phyloP scores from a whole-genome alignment of 2,888 invertebrate genomes.

The Callosobruchus maculatus region DNA sequence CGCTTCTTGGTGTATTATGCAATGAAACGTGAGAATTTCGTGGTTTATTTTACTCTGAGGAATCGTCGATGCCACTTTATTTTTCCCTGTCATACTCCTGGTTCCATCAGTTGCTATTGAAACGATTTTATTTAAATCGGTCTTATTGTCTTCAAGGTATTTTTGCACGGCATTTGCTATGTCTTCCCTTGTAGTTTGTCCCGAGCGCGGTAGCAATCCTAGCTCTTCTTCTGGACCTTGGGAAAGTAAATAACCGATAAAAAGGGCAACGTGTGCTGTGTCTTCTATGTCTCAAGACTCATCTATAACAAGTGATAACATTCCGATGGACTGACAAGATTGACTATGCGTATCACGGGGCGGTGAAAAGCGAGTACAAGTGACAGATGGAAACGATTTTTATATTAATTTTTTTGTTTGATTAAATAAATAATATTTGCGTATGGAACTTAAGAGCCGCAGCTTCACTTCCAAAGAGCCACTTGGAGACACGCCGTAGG shows the following conservation, averaged over 20 bases:
- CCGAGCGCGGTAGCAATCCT: background rate
- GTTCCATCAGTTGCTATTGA: background rate
- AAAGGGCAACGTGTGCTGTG: background rate
- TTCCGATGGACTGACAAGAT: no score
- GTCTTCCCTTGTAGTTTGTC: background rate
- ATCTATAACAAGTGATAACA: background rate
- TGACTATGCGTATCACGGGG: no score
- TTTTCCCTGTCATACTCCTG: background rate
- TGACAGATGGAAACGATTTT: no score
- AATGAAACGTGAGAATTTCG: background rate
- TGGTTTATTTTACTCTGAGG: background rate
- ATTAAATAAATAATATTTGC: no score
- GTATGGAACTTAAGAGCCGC: no score
- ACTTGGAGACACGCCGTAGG: no score
- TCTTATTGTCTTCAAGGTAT: background rate
- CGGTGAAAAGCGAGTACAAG: no score
- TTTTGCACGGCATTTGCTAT: constrained; percentile 1
- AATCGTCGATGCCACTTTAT: no score
- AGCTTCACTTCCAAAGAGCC: no score
- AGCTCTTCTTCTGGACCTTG: background rate
- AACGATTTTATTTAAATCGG: background rate
- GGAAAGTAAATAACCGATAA: background rate
- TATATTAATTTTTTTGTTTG: no score
- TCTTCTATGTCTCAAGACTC: background rate
- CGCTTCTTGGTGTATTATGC: background rate